Conservation (phyloP, 2,888 invertebrate genomes). For the Rapana venosa region DNA sequence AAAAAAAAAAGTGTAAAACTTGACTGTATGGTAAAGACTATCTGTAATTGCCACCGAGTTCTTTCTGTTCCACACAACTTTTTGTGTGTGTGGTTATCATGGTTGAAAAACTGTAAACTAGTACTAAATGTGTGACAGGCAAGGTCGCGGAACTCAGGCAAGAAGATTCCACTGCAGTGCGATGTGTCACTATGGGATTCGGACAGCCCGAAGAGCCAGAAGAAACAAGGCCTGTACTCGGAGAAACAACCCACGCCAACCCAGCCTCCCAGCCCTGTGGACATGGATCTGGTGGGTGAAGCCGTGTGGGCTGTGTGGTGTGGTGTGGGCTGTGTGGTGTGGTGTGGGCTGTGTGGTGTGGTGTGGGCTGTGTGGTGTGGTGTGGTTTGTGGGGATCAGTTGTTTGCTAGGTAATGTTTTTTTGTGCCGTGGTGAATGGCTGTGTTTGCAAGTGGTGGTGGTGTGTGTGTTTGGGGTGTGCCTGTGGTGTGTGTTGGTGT, state of each 20-base stretch:
- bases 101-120: not conserved
- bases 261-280: not conserved
- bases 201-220: not conserved
- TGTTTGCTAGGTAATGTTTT: too few species aligned
- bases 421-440: too few species aligned
- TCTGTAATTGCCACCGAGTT: not conserved
- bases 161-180: conserved; percentile 5
- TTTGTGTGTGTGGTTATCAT: not conserved
- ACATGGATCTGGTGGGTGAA: conserved; percentile 14
- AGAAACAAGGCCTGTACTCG: not conserved
- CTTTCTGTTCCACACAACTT: not conserved
- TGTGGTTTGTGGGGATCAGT: too few species aligned
- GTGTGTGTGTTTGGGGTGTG: too few species aligned
- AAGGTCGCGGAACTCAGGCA: not conserved
- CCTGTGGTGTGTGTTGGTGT: too few species aligned
- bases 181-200: not conserved
- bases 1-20: too few species aligned
- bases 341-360: too few species aligned
- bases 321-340: too few species aligned
- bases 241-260: not conserved
- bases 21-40: not conserved
- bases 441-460: too few species aligned
- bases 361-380: too few species aligned
- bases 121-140: conserved; percentile 24
- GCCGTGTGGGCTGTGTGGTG: too few species aligned